phyloP scores from a whole-genome alignment of 2,113 vertebrate genomes.

The Myrmecobius fasciatus region DNA sequence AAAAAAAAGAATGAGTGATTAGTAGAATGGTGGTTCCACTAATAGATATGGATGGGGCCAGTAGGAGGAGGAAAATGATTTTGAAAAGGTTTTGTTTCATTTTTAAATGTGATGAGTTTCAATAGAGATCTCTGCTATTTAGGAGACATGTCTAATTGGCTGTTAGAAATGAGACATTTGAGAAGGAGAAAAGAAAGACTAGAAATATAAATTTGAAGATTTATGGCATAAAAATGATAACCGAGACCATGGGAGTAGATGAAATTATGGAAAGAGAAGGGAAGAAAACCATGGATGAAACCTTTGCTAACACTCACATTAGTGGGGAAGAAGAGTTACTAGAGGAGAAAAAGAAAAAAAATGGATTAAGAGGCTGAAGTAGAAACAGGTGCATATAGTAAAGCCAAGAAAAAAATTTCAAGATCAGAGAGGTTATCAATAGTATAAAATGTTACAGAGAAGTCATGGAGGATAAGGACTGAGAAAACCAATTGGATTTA shows the following conservation, averaged over 20 bases:
- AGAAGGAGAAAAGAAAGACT: background rate
- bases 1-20: background rate
- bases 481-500: background rate
- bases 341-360: background rate
- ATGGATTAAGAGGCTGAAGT: background rate
- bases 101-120: background rate
- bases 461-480: background rate
- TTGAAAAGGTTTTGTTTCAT: background rate
- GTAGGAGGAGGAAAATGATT: background rate
- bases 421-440: background rate
- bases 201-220: background rate
- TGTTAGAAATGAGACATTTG: background rate
- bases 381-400: background rate
- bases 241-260: background rate
- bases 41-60: background rate
- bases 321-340: background rate
- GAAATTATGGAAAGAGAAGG: background rate
- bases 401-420: background rate
- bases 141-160: background rate
- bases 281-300: background rate
- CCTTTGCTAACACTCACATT: background rate
- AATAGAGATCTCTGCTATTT: background rate
- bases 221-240: background rate
- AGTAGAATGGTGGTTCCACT: background rate
- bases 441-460: background rate